Base-by-base conservation (phyloP, 2,888 invertebrate genomes). In the Lycaena phlaeas region DNA sequence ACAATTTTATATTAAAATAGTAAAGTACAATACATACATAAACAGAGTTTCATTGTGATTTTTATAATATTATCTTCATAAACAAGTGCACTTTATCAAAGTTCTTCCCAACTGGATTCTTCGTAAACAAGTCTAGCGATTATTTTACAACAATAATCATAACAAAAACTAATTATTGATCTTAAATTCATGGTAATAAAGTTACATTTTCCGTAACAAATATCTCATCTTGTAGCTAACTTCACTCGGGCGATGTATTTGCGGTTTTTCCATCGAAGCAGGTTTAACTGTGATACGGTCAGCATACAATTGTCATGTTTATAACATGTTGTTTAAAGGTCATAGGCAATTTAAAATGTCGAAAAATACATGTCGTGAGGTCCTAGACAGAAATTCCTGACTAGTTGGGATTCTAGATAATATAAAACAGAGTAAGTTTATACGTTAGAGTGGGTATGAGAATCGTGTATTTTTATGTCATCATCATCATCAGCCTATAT, bases 191-290 rank as follows among this genome's bases (percentile, higher is more conserved):
- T 22, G 4, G 4, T 2, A 7, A 34, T 34, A 34, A 34, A 12
- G 15, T 34, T 12, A 1, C 11, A 9, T 18, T 12, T 34, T 11
- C 34, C 4, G 18, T 34, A 22, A 7, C 14, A 27, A 11, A 10
- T 31, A 6, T 3, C n/a, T 10, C n/a, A n/a, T n/a, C n/a, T n/a
- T n/a, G n/a, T n/a, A n/a, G n/a, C n/a, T n/a, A 3, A 18, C 4
- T 22, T 22, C 22, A 2, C 2, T 2, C 22, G 5, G 2, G 22
- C 3, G 22, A 37, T 14, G 36, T 30, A 37, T 29, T 48, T 43
- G 52, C 50, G 64, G 61, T 56, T 62, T 64, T 62, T 52, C 59
- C 59, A 45, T 42, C 38, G 22, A 31, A 54, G 53, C 57, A 54
- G 54, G 59, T 60, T 61, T 53, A 42, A 22, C 12, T 25, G 18